A percentile compares a stretch with the other conserved stretches of the same genome.
These are phyloP conservation scores for Teleiodes luculella DNA, from an alignment of 2,888 invertebrate genomes.

Conservation along the genomic window DNA sequence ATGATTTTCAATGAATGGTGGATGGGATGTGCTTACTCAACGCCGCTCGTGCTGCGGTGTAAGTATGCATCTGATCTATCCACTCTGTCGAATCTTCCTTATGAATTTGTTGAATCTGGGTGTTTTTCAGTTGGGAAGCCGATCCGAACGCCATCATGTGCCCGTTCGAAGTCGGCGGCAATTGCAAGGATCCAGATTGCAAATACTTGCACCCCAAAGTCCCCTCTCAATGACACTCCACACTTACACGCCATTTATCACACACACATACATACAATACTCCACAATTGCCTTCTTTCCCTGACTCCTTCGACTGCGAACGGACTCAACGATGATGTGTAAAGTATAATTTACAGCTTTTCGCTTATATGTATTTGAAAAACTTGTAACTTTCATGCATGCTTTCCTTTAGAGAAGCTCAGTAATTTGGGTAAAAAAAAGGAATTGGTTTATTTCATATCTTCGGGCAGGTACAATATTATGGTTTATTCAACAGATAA, in stretches of 20 bases:
- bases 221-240: slow-evolving; percentile 49
- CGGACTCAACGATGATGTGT: slow-evolving; percentile 62
- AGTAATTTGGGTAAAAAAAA: background rate
- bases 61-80: slow-evolving; percentile 57
- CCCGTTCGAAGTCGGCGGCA: slow-evolving; percentile 71
- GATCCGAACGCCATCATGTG: slow-evolving; percentile 73
- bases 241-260: slow-evolving; percentile 31
- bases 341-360: slow-evolving; percentile 50
- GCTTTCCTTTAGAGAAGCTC: background rate
- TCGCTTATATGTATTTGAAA: slow-evolving; percentile 19
- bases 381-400: slow-evolving; percentile 15
- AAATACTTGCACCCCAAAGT: slow-evolving; percentile 67
- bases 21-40: slow-evolving; percentile 54
- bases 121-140: slow-evolving; percentile 67
- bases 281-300: slow-evolving; percentile 27
- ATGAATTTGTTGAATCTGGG: slow-evolving; percentile 23
- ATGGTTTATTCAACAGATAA: background rate
- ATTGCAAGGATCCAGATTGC: slow-evolving; percentile 73
- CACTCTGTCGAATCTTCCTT: slow-evolving; percentile 25
- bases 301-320: slow-evolving; percentile 35
- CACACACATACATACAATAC: slow-evolving; percentile 26
- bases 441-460: background rate
- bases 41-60: slow-evolving; percentile 52
- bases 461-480: background rate
- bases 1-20: slow-evolving; percentile 39